Base-by-base conservation (phyloP, 2,888 invertebrate genomes). In the Monochamus alternatus region DNA sequence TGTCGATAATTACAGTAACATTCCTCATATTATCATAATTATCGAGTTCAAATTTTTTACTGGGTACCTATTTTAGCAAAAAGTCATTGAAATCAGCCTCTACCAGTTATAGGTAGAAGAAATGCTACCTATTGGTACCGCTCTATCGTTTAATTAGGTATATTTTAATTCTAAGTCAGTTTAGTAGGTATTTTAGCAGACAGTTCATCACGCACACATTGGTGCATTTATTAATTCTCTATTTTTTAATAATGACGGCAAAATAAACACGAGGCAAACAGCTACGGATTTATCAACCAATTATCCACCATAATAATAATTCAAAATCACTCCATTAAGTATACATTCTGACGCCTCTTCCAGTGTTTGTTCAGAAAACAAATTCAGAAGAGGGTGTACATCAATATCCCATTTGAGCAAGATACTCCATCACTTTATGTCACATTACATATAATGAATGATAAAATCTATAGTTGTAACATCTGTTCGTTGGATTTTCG, bases 371-470 rank as follows among this genome's bases (percentile, higher is more conserved):
- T 76, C 75, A 75, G 76, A 78, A 81, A 81, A 81, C 79, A 81
- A 74, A 78, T 73, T 73, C 73, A 60, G 82, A 81, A 83, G 83
- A 82, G 82, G 78, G 75, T 76, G 78, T 83, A 85, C 85, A 85
- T 84, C 84, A 84, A 83, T 83, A 82, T 83, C 83, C 84, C 84
- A 85, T 85, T 85, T 77, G 72, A 74, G 71, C 70, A 73, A 78
- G 78, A 78, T 79, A 83, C 84, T 85, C 85, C 81, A 85, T 85
- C 85, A 84, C 80, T 83, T 77, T 79, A 75, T 82, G 85, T 84
- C 85, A 84, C 82, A 85, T 84, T 83, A 85, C 76, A 79, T 66
- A 75, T 80, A 84, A 84, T 82, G 83, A 83, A 82, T 84, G 84
- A 84, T 84, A 84, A 84, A 83, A 81, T 82, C 77, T 78, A 81